A percentile compares a stretch with the other conserved stretches of the same genome.
phyloP scores from a whole-genome alignment of 2,797 vertebrate genomes.

The Catamblyrhynchus diadema region DNA sequence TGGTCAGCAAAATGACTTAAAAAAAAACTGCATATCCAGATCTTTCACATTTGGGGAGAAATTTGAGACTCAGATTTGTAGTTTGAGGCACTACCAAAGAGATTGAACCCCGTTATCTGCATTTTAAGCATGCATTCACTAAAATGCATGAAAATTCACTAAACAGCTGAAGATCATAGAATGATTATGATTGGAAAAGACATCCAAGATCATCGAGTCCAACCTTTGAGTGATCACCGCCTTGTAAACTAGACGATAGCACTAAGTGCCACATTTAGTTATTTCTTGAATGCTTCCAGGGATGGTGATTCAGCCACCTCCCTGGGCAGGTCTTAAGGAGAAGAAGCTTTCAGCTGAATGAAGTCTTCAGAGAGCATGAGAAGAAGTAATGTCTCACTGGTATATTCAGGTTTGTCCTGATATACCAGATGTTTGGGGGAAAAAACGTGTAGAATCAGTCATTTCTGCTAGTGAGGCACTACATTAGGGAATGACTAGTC shows the following conservation, averaged over 20 bases:
- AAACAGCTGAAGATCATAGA: not conserved
- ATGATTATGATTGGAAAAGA: not conserved
- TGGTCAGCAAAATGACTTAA: not conserved
- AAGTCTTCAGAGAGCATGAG: not conserved
- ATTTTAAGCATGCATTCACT: not conserved
- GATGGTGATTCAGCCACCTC: not conserved
- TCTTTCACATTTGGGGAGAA: not conserved
- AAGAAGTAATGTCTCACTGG: not conserved
- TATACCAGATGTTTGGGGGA: not conserved
- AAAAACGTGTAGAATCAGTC: not conserved
- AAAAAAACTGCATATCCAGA: not conserved
- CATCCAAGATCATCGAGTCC: fast-evolving
- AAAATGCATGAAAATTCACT: not conserved
- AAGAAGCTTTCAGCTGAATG: not conserved
- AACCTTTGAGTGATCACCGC: not conserved
- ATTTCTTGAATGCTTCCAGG: not conserved
- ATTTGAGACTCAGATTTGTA: not conserved
- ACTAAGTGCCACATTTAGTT: not conserved
- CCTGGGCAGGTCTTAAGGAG: not conserved
- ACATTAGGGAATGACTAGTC: not conserved
- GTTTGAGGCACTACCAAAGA: fast-evolving
- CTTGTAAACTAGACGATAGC: not conserved
- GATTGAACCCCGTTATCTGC: not conserved
- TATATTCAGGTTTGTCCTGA: not conserved
- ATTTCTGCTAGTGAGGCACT: not conserved